These are phyloP conservation scores for Battus philenor DNA, from an alignment of 1,140 invertebrate genomes.

Conservation along the genomic window DNA sequence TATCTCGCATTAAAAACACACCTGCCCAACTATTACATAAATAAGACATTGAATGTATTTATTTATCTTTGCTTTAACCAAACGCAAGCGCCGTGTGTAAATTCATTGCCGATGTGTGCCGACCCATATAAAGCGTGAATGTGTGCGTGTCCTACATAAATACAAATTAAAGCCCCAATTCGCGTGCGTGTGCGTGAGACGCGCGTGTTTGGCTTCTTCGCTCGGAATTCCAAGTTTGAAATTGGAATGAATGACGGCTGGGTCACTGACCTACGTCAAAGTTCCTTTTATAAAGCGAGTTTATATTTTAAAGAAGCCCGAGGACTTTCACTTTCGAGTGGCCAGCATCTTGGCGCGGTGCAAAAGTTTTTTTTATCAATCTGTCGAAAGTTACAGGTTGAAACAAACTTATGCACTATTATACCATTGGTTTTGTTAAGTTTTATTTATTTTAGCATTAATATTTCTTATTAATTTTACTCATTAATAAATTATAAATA, in stretches of 20 bases:
- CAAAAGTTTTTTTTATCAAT: too few species aligned
- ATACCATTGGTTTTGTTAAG: too few species aligned
- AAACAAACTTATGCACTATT: too few species aligned
- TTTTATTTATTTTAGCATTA: too few species aligned
- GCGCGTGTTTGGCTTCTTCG: constrained; percentile 57
- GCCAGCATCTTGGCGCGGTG: constrained; percentile 1
- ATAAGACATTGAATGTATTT: constrained; percentile 7
- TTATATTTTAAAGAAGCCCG: constrained; percentile 18
- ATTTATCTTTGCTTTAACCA: neutral
- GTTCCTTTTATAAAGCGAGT: constrained; percentile 37
- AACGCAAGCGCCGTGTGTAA: constrained; percentile 10
- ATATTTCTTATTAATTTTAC: too few species aligned
- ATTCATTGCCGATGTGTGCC: constrained; percentile 45
- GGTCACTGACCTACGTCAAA: constrained; percentile 68
- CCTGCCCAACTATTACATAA: constrained; percentile 6
- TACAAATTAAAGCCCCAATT: constrained; percentile 35
- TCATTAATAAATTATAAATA: too few species aligned
- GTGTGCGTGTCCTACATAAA: constrained; percentile 62
- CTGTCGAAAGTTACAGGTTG: too few species aligned
- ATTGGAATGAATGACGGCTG: constrained; percentile 69
- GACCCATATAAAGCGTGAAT: constrained; percentile 51
- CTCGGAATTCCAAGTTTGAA: constrained; percentile 69
- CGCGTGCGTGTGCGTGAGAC: constrained; percentile 30
- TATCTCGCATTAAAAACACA: neutral
- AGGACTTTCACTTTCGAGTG: constrained; percentile 13